Evolutionary conservation across 1,140 invertebrate species (phyloP).

Genomic region (Drosophila mojavensis): DNA sequence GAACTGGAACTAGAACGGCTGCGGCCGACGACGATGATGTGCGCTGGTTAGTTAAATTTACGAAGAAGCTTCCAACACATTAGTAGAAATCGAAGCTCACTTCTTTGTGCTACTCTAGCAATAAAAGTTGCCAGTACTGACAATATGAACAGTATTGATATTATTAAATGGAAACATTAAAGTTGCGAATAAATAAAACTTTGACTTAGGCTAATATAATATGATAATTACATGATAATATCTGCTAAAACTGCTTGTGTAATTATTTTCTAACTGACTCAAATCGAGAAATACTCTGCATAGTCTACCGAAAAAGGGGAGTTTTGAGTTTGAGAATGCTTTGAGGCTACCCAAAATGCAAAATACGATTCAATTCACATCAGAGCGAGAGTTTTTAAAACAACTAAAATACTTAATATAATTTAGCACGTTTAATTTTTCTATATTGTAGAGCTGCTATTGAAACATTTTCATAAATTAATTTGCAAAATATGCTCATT

Average conservation of each 20-base stretch:
- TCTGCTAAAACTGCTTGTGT: slow-evolving; percentile 63
- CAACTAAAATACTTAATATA: no score
- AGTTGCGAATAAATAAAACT: slow-evolving; percentile 45
- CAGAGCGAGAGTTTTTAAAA: no score
- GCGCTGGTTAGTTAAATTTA: slow-evolving; percentile 81
- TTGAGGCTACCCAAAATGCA: no score
- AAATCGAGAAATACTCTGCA: no score
- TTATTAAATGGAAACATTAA: slow-evolving; percentile 59
- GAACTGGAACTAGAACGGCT: slow-evolving; percentile 2
- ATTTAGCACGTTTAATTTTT: no score
- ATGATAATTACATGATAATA: slow-evolving; percentile 37
- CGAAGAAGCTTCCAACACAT: slow-evolving; percentile 54
- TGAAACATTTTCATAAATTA: no score
- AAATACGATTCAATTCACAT: no score
- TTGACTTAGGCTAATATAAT: slow-evolving; percentile 59
- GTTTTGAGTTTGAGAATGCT: not conserved
- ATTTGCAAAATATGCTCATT: no score
- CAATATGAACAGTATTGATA: slow-evolving; percentile 49
- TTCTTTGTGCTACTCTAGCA: slow-evolving; percentile 62
- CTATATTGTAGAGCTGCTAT: not conserved
- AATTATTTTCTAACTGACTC: slow-evolving; percentile 26
- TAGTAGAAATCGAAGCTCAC: slow-evolving; percentile 15
- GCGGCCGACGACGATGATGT: slow-evolving; percentile 16
- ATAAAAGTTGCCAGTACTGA: slow-evolving; percentile 74
- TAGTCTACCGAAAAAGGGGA: not conserved